Evolutionary conservation across 1,140 invertebrate genomes (phyloP).

Genomic region (Probaryconus sp.): DNA sequence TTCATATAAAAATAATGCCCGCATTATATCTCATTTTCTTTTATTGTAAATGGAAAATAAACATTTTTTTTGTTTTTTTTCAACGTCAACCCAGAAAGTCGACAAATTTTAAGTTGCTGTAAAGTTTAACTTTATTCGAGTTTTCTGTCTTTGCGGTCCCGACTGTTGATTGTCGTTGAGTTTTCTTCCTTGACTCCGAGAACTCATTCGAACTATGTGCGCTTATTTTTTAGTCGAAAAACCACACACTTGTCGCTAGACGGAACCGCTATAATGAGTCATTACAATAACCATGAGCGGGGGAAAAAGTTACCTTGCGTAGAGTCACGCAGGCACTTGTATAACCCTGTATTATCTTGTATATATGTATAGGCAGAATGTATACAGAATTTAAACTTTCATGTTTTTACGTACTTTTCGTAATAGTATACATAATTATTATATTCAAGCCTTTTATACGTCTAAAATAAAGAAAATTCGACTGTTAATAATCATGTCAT

Average conservation of each 20-base stretch:
- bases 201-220: constrained; percentile 29
- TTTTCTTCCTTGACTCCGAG: constrained; percentile 41
- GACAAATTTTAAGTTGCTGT: not conserved
- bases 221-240: constrained; percentile 46
- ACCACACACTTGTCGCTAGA: constrained; percentile 49
- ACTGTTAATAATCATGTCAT: too few species aligned
- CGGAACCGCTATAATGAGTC: constrained; percentile 58
- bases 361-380: constrained; percentile 34
- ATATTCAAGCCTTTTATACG: too few species aligned
- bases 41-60: too few species aligned
- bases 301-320: constrained; percentile 56
- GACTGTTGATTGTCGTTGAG: too few species aligned
- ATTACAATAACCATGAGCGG: constrained; percentile 52
- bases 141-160: constrained; percentile 32
- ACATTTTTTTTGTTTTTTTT: too few species aligned
- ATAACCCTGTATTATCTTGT: constrained; percentile 41
- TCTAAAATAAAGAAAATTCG: too few species aligned
- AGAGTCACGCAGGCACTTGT: constrained; percentile 48
- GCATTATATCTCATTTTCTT: too few species aligned
- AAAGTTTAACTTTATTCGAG: not conserved
- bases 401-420: constrained; percentile 16
- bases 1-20: too few species aligned
- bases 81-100: too few species aligned
- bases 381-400: constrained; percentile 5
- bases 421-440: too few species aligned